Base-by-base conservation (phyloP, 2,113 vertebrate genomes). In the Dolichotis patagonum region DNA sequence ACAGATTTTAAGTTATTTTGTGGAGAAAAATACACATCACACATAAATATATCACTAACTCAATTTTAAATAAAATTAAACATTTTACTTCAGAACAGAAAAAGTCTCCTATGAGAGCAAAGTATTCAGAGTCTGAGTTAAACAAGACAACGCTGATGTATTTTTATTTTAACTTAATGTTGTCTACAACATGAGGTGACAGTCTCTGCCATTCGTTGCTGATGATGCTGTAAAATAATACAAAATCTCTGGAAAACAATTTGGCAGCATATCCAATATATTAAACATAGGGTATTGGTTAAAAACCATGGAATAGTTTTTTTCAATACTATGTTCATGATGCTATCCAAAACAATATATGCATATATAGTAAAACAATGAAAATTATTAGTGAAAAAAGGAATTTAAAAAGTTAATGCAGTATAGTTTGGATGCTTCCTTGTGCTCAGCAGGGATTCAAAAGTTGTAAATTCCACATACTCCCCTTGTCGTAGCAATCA, bases 1-100 rank as follows among this genome's bases (percentile, higher is more conserved):
- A 94, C 89, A 95, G 60, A 96, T 97, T 96, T 97, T 83, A 91
- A 96, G 88, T 93, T 94, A 95, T 91, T 92, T 95, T 69, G 24
- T 41, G 19, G 83, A 32, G 3, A 73, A 62, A 73, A 95, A 85
- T 86, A 83, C 8, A 88, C 43, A 92, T 77, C 77, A 71, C 63
- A 41, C 78, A 73, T 85, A 95, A 98, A 95, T 71, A 85, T 60
- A 91, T 46, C 41, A 28, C 83, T 93, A 95, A 80, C 60, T 91
- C 43, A 58, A 90, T 97, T 97, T 95, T 67, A 87, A 96, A 52
- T 73, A 90, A 96, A 97, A 90, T 75, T 56, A 81, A 96, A 73
- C 65, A 81, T 96, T 94, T 91, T n/a, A 80, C 86, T 96, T 96
- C 87, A 58, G 35, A 17, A 24, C 63, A 87, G 52, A 32, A 84